Conservation (phyloP, 2,797 vertebrate genomes). For the Harpagifer antarcticus region DNA sequence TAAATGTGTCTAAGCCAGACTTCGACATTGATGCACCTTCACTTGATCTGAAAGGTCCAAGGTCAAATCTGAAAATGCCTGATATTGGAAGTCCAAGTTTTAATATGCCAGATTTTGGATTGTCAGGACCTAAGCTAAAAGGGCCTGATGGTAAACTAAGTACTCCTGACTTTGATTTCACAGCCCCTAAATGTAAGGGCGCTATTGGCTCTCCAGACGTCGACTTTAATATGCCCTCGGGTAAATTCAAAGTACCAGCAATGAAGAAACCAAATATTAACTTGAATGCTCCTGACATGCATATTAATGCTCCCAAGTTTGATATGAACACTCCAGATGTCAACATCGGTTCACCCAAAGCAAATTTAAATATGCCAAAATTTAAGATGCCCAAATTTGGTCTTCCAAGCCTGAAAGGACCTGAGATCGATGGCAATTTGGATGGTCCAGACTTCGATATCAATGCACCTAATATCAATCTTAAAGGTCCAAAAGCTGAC, state of each 20-base stretch:
- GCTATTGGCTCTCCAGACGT: constrained; percentile 21
- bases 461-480: too few species aligned
- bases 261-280: constrained; percentile 33
- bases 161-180: constrained; percentile 38
- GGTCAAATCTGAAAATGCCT: constrained; percentile 42
- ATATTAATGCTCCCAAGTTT: constrained; percentile 54
- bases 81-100: constrained; percentile 31
- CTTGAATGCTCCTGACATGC: constrained; percentile 67
- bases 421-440: too few species aligned
- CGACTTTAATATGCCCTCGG: constrained; percentile 32
- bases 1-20: constrained; percentile 8
- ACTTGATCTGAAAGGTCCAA: constrained; percentile 39
- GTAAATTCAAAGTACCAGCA: constrained; percentile 39
- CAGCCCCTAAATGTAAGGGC: constrained; percentile 49
- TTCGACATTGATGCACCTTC: constrained; percentile 49
- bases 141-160: constrained; percentile 45
- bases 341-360: too few species aligned
- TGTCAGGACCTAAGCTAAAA: constrained; percentile 44
- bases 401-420: too few species aligned
- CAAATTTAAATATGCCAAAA: too few species aligned
- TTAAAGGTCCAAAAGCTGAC: too few species aligned
- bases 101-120: constrained; percentile 35
- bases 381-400: too few species aligned
- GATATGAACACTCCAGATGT: constrained; percentile 10
- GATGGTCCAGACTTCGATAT: too few species aligned